Evolutionary conservation across 2,888 invertebrate species (phyloP), one percentile per base, ranked within the genome.

Genomic region (Pollenia amentaria): DNA sequence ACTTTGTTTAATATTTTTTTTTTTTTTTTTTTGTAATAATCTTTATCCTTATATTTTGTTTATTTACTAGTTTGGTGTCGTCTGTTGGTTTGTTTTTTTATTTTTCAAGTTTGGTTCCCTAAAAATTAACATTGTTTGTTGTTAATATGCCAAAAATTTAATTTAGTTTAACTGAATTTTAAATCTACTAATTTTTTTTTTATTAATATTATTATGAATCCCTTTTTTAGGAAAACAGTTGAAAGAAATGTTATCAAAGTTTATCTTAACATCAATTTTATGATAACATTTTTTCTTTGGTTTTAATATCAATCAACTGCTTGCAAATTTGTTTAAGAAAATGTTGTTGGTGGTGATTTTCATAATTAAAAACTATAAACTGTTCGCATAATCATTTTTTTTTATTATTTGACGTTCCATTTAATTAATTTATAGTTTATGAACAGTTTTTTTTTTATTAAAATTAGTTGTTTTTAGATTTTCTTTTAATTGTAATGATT

Each of bases 21-120:
- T 42, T 18, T 44, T 57, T 29, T 65, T 69, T 44, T 44, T 48
- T 64, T 53, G 44, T 55, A 11, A 12, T 64, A 46, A 57, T 65
- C 48, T 42, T 73, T 75, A 42, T 55, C 2, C 57, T 29, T 6
- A 29, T 6, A 46, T 14, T 65, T 78, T 14, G 40, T 69, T 84
- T 55, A 48, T 84, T 73, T 62, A 48, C 14, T 64, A 78, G 18
- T 77, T 86, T 77, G 83, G 77, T 83, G 72, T 83, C 67, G n/a
- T 53, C n/a, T 29, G 10, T 70, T 60, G n/a, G n/a, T 73, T 62
- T 42, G 38, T 55, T 48, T 51, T 14, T 55, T 55, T 75, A 10
- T 46, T 67, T 81, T 70, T 14, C 69, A 62, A 29, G 8, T 65
- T 53, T 73, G 67, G 72, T 86, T 86, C 72, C 78, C 73, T 78